Percentiles rank a stretch among this genome's conserved stretches.
Evolutionary conservation across 1,140 invertebrate genomes (phyloP).

Genomic region (Drosophila lacertosa): DNA sequence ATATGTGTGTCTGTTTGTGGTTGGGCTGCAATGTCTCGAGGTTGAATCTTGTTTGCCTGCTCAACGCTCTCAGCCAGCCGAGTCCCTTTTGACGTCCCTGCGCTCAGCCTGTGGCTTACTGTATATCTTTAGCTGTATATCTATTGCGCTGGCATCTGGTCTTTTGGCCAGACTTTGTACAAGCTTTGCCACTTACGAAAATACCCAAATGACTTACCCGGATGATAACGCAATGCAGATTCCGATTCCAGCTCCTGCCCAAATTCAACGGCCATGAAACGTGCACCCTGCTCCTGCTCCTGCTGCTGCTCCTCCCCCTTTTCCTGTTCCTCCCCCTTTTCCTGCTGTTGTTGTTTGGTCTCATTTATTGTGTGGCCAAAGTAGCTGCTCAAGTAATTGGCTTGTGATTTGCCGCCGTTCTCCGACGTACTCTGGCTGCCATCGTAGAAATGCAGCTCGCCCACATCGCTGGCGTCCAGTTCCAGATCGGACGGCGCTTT

Average conservation of each 20-base stretch:
- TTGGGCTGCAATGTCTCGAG: no score
- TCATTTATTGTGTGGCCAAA: constrained; percentile 28
- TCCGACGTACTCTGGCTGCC: constrained; percentile 11
- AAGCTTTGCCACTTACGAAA: constrained; percentile 18
- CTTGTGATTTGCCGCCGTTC: constrained; percentile 26
- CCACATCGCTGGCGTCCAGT: constrained; percentile 24
- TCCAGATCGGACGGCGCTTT: constrained; percentile 3
- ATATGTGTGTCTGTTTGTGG: no score
- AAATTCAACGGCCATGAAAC: constrained; percentile 40
- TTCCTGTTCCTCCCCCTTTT: background rate
- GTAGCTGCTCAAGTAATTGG: constrained; percentile 42
- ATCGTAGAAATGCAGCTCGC: constrained; percentile 61
- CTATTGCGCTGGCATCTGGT: constrained; percentile 3
- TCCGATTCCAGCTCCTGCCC: constrained; percentile 32
- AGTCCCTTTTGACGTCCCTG: background rate
- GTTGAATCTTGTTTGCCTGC: no score
- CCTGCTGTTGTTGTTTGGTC: constrained; percentile 7
- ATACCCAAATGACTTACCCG: constrained; percentile 31
- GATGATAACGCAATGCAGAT: constrained; percentile 35
- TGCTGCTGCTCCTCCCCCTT: background rate
- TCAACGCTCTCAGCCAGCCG: background rate
- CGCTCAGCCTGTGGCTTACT: constrained; percentile 3
- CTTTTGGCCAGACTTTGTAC: background rate
- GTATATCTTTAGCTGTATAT: constrained; percentile 9
- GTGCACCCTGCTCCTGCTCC: background rate